phyloP scores from a whole-genome alignment of 2,797 vertebrate genomes.

The Selene dorsalis region DNA sequence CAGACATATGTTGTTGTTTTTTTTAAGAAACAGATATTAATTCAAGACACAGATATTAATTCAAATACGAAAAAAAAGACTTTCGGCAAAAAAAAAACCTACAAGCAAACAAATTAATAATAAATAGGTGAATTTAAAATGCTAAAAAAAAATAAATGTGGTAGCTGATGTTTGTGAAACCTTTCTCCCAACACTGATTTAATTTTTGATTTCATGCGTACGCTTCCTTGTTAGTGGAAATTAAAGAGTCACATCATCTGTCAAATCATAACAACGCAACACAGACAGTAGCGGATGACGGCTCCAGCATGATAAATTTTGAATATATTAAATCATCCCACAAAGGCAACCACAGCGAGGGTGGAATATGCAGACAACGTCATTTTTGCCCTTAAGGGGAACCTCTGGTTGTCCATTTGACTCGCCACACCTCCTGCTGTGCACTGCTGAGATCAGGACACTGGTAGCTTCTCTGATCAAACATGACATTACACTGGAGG shows the following conservation, averaged over 20 bases:
- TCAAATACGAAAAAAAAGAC: slow-evolving; percentile 46
- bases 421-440: slow-evolving; percentile 80
- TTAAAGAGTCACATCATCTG: slow-evolving; percentile 7
- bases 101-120: not conserved
- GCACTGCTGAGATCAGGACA: slow-evolving; percentile 84
- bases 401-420: slow-evolving; percentile 84
- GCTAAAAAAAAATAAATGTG: slow-evolving; percentile 19
- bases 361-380: slow-evolving; percentile 81
- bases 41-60: slow-evolving; percentile 63
- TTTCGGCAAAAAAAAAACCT: slow-evolving; percentile 19
- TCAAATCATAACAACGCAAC: slow-evolving; percentile 12
- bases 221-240: not conserved
- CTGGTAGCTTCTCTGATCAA: slow-evolving; percentile 85
- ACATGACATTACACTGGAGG: slow-evolving; percentile 87
- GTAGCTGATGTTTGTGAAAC: slow-evolving; percentile 20
- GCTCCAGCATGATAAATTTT: slow-evolving; percentile 27
- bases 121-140: not conserved
- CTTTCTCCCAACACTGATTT: slow-evolving; percentile 18
- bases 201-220: slow-evolving; percentile 23
- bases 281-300: not conserved
- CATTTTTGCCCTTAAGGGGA: slow-evolving; percentile 83
- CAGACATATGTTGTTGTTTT: slow-evolving; percentile 84
- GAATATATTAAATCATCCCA: slow-evolving; percentile 49
- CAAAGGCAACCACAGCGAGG: slow-evolving; percentile 61
- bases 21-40: slow-evolving; percentile 69